A percentile compares a stretch with the other conserved stretches of the same genome.
Evolutionary conservation across 1,140 invertebrate genomes (phyloP).

Genomic region (Ridgeia piscesae): DNA sequence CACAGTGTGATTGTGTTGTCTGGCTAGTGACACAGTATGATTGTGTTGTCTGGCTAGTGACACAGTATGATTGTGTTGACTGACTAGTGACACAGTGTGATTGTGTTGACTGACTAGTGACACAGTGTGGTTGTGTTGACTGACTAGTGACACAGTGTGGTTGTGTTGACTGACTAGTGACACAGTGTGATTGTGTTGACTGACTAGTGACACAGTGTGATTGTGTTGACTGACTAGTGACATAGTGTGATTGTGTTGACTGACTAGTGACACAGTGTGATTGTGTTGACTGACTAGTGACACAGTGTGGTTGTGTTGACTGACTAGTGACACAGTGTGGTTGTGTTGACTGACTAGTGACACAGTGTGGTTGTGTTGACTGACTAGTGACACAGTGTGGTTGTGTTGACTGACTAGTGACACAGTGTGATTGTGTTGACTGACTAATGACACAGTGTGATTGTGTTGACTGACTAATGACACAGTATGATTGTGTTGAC

Average conservation of each 20-base stretch:
- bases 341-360: background rate
- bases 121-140: background rate
- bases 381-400: background rate
- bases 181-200: no score
- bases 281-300: background rate
- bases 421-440: no score
- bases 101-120: background rate
- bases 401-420: background rate
- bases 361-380: background rate
- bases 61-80: no score
- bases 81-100: no score
- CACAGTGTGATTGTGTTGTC: background rate
- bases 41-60: background rate
- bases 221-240: background rate
- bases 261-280: background rate
- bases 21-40: background rate
- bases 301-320: no score
- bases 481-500: background rate
- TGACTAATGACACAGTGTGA: no score
- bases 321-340: no score
- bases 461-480: background rate
- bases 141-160: background rate
- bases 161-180: background rate
- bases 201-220: no score
- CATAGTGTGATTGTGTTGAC: background rate